Conservation (phyloP, 2,113 vertebrate species). For the Paratilapia polleni region DNA sequence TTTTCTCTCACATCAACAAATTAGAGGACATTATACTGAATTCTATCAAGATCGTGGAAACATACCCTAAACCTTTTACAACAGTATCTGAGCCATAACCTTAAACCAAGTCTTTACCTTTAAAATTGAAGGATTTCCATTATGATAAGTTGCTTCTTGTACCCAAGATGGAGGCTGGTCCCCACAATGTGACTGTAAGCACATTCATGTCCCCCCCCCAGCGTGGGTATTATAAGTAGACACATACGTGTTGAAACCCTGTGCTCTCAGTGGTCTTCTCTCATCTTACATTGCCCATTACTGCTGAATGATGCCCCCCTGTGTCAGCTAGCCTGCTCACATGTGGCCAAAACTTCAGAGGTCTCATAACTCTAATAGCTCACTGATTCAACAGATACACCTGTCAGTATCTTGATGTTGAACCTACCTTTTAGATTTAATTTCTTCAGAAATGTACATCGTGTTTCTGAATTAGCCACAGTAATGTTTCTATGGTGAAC, state of each 20-base stretch:
- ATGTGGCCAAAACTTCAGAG: not conserved
- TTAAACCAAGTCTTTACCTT: not conserved
- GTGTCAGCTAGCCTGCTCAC: constrained; percentile 14
- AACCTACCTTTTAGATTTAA: not conserved
- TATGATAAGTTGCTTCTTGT: not conserved
- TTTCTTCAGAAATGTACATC: not conserved
- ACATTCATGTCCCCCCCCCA: not conserved
- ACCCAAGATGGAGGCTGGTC: not conserved
- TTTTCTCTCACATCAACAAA: not conserved
- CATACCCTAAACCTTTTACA: not conserved
- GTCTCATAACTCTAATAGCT: not conserved
- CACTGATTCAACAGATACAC: not conserved
- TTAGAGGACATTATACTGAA: not conserved
- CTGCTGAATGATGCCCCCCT: constrained; percentile 33
- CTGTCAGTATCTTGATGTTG: not conserved
- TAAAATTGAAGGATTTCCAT: not conserved
- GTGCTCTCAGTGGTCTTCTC: constrained; percentile 21
- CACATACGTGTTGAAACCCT: not conserved
- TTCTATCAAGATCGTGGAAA: not conserved
- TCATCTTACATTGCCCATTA: constrained; percentile 23
- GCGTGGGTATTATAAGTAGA: not conserved
- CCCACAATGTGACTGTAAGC: not conserved
- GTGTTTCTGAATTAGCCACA: not conserved
- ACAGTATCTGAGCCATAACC: not conserved
- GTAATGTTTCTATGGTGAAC: not conserved